A percentile compares a stretch with the other conserved stretches of the same genome.
These are phyloP conservation scores for Scolopax bukidnonensis DNA, from an alignment of 2,797 vertebrate genomes.

Conservation along the genomic window DNA sequence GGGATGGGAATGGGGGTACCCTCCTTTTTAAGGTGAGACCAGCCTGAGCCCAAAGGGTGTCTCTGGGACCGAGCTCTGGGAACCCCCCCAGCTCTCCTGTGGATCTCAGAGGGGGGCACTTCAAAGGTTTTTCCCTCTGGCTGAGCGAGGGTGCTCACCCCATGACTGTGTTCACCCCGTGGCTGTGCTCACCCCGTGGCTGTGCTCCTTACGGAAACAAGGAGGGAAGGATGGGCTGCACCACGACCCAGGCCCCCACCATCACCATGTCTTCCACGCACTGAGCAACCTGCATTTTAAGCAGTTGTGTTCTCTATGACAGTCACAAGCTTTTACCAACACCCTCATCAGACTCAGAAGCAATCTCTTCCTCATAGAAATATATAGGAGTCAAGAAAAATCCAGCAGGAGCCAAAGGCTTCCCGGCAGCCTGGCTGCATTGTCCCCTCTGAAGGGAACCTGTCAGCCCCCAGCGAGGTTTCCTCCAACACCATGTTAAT, in stretches of 20 bases:
- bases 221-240: not conserved
- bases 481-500: not conserved
- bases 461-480: not conserved
- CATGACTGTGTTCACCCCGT: not conserved
- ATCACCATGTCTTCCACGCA: not conserved
- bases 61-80: not conserved
- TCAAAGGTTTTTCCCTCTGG: not conserved
- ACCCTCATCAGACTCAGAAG: not conserved
- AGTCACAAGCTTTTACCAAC: not conserved
- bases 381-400: not conserved
- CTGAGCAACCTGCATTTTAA: not conserved
- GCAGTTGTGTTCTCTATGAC: not conserved
- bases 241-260: not conserved
- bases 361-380: not conserved
- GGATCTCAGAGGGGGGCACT: not conserved
- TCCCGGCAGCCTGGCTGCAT: fast-evolving
- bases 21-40: not conserved
- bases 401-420: fast-evolving
- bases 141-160: not conserved
- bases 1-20: not conserved
- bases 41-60: not conserved
- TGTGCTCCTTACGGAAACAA: not conserved
- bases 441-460: not conserved
- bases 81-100: not conserved
- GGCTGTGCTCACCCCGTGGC: too few relatives aligned